These are phyloP conservation scores for Sylvia borin DNA, from an alignment of 2,797 vertebrate genomes.

Conservation along the genomic window DNA sequence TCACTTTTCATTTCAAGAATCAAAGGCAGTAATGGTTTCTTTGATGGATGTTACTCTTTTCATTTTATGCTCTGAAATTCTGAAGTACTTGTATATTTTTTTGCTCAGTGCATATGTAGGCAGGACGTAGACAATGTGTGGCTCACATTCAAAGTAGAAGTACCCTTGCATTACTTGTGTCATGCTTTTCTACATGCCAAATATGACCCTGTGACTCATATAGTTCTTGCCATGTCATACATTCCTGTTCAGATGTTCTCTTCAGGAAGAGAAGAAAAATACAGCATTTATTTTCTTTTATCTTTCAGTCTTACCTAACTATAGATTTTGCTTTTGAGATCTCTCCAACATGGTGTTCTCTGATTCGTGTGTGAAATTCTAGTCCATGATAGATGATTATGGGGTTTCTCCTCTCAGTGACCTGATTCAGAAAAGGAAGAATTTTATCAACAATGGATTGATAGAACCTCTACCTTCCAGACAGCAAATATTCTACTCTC, in stretches of 20 bases:
- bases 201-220: background rate
- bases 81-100: background rate
- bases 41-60: background rate
- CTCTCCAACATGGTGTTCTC: background rate
- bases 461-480: background rate
- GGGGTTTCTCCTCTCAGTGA: fast-evolving
- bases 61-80: background rate
- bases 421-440: background rate
- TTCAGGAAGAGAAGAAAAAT: background rate
- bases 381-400: background rate
- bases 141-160: background rate
- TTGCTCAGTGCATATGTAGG: background rate
- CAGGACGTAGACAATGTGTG: background rate
- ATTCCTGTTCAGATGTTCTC: background rate
- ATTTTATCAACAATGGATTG: background rate
- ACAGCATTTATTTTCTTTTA: background rate
- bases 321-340: background rate
- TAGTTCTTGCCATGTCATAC: background rate
- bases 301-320: background rate
- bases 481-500: background rate
- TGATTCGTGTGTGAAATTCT: background rate
- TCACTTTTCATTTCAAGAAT: background rate
- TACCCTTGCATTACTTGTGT: background rate
- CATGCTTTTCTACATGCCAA: background rate
- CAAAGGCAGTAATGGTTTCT: background rate